phyloP scores from a whole-genome alignment of 2,113 vertebrate species.

The Lipotes vexillifer region DNA sequence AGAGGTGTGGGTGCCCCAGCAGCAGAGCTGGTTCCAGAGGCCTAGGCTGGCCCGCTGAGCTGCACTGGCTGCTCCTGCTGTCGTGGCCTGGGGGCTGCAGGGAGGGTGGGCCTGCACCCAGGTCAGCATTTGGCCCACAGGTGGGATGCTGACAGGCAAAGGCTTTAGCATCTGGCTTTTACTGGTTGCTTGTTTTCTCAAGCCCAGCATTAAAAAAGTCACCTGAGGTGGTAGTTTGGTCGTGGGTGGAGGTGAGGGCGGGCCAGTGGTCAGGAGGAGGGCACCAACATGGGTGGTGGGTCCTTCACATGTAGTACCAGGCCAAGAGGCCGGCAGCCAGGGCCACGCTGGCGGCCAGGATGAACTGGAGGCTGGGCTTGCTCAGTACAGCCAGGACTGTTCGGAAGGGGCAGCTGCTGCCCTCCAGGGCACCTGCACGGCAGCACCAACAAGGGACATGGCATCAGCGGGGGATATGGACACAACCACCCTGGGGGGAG shows the following conservation, averaged over 20 bases:
- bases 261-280: background rate
- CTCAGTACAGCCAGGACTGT: constrained; percentile 79
- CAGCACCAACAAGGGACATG: background rate
- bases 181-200: constrained; percentile 66
- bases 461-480: background rate
- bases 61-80: background rate
- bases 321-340: constrained; percentile 85
- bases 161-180: constrained; percentile 54
- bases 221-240: constrained; percentile 64
- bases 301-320: constrained; percentile 92
- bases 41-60: background rate
- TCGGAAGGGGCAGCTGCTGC: constrained; percentile 80
- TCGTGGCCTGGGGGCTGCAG: background rate
- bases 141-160: constrained; percentile 44
- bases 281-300: background rate
- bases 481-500: background rate
- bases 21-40: background rate
- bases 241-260: background rate
- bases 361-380: constrained; percentile 87
- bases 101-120: background rate
- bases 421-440: constrained; percentile 75
- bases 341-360: constrained; percentile 87
- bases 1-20: background rate
- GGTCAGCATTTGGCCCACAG: background rate
- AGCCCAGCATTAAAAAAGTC: constrained; percentile 65